Percentiles rank a stretch among this genome's conserved stretches.
phyloP scores from a whole-genome alignment of 1,140 invertebrate species.

The silkworm (Bombyx mori) region DNA sequence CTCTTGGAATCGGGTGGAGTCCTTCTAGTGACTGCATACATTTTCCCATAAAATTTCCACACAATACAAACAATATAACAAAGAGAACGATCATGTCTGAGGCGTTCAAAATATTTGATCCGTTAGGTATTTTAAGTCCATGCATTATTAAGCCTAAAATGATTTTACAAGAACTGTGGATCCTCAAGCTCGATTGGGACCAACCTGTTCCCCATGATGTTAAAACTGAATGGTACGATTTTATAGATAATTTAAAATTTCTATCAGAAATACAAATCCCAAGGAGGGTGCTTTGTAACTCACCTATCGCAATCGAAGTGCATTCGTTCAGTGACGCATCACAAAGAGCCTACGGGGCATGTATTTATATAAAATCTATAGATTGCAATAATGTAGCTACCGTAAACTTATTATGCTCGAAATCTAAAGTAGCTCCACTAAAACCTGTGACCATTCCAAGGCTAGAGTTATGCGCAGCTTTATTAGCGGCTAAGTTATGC shows the following conservation, averaged over 20 bases:
- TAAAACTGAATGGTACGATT: constrained; percentile 10
- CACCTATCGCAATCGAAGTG: constrained; percentile 4
- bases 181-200: constrained; percentile 26
- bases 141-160: constrained; percentile 25
- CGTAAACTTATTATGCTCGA: constrained; percentile 23
- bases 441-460: constrained; percentile 28
- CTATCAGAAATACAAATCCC: constrained; percentile 10
- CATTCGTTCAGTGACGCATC: constrained; percentile 17
- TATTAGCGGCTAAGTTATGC: neutral
- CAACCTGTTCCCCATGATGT: constrained; percentile 16
- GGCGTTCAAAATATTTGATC: constrained; percentile 26
- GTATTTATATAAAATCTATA: constrained; percentile 12
- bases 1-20: constrained; percentile 24
- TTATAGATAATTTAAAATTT: constrained; percentile 4
- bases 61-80: constrained; percentile 14
- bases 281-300: constrained; percentile 2
- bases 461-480: constrained; percentile 32
- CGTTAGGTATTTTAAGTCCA: constrained; percentile 38
- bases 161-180: constrained; percentile 42
- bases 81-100: constrained; percentile 46
- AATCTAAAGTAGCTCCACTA: constrained; percentile 37
- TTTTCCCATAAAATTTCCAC: constrained; percentile 16
- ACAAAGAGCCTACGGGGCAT: constrained; percentile 9
- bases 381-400: neutral
- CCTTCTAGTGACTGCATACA: constrained; percentile 15